Percentiles rank a stretch among this genome's conserved stretches.
Conservation (phyloP, 2,797 vertebrate species). For the Mionectes olivaceus region DNA sequence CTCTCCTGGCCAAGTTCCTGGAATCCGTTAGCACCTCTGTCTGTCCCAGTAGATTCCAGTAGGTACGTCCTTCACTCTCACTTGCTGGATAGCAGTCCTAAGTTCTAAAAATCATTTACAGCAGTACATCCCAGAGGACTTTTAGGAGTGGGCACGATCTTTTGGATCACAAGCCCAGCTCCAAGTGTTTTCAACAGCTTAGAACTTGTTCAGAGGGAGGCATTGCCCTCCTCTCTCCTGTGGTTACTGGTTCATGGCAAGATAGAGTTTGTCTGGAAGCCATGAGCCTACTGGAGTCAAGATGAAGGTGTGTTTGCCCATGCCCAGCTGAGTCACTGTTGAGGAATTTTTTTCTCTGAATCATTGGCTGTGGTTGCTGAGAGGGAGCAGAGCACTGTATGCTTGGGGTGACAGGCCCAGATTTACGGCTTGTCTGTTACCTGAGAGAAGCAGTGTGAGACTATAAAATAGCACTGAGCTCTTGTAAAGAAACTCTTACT, state of each 20-base stretch:
- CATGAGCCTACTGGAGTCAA: not conserved
- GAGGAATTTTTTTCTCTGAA: not conserved
- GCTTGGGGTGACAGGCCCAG: not conserved
- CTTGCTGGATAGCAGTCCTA: not conserved
- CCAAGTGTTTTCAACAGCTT: not conserved
- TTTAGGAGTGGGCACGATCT: not conserved
- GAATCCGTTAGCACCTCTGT: not conserved
- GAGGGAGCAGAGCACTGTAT: not conserved
- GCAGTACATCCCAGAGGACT: not conserved
- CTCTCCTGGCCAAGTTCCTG: not conserved
- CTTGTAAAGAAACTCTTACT: not conserved
- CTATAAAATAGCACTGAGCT: not conserved
- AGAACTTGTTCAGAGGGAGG: not conserved
- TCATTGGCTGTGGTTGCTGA: not conserved
- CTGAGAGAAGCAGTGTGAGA: not conserved
- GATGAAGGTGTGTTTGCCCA: not conserved
- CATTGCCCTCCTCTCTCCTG: not conserved
- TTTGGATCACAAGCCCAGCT: not conserved
- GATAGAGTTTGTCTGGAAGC: not conserved
- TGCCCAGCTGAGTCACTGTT: not conserved
- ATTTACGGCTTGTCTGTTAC: not conserved
- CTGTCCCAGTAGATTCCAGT: not conserved
- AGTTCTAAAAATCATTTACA: not conserved
- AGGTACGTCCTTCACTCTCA: not conserved
- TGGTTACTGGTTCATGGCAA: not conserved